These are phyloP conservation scores for Temnothorax longispinosus DNA, from an alignment of 1,140 invertebrate genomes.

Conservation along the genomic window DNA sequence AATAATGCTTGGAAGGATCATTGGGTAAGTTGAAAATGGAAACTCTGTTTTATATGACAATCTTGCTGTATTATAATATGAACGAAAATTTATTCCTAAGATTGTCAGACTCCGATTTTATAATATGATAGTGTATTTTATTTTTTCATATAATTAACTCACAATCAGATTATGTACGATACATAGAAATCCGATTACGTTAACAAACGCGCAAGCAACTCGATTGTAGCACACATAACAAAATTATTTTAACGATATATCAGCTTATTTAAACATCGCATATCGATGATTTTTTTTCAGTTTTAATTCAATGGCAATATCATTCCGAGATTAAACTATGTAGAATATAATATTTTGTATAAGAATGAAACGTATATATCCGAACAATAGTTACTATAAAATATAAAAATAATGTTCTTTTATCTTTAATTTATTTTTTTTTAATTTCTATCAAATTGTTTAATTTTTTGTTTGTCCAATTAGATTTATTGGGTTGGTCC, in stretches of 20 bases:
- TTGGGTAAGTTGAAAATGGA: slow-evolving; percentile 87
- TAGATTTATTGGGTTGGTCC: slow-evolving; percentile 81
- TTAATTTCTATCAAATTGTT: neutral
- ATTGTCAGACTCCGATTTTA: neutral
- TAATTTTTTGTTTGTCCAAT: slow-evolving; percentile 22
- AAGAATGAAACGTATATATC: neutral
- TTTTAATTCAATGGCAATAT: neutral
- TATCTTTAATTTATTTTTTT: neutral
- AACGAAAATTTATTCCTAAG: neutral
- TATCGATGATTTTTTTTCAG: neutral
- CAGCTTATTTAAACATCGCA: slow-evolving; percentile 3
- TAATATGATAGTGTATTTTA: neutral
- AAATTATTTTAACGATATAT: slow-evolving; percentile 18
- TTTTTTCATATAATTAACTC: neutral
- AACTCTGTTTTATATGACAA: slow-evolving; percentile 3
- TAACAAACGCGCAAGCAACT: neutral
- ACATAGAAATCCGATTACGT: neutral
- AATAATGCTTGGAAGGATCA: slow-evolving; percentile 89
- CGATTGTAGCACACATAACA: neutral
- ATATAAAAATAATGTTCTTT: neutral
- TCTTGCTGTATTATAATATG: neutral
- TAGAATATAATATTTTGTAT: neutral
- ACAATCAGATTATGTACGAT: neutral
- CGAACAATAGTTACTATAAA: neutral
- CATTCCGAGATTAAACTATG: neutral